A percentile compares a stretch with the other conserved stretches of the same genome.
Conservation (phyloP, 2,888 invertebrate species). For the Druceiella hillmani region DNA sequence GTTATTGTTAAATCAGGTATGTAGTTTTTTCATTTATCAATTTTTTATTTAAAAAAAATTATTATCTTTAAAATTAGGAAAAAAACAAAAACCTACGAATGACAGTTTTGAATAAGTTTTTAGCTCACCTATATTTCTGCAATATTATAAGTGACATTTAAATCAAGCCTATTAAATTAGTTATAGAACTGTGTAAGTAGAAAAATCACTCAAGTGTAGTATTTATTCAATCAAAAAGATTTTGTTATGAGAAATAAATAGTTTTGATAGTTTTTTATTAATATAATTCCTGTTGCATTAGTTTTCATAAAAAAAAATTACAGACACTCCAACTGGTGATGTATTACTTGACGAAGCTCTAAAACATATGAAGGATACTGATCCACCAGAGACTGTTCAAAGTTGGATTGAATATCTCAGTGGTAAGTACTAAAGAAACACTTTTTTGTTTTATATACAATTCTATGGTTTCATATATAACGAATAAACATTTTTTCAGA, state of each 20-base stretch:
- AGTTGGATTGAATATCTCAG: constrained; percentile 99
- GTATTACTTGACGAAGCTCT: constrained; percentile 91
- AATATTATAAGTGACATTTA: no score
- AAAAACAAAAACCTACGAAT: no score
- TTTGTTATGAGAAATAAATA: no score
- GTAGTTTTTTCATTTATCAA: constrained; percentile 13
- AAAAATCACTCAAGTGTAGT: no score
- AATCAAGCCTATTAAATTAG: no score
- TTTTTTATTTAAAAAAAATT: constrained; percentile 3
- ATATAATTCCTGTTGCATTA: not conserved
- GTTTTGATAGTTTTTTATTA: no score
- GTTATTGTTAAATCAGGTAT: constrained; percentile 50
- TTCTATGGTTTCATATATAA: no score
- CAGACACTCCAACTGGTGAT: constrained; percentile 94
- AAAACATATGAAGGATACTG: constrained; percentile 97
- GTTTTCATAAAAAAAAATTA: constrained; percentile 50
- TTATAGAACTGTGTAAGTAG: no score
- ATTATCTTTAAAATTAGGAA: constrained; percentile 9
- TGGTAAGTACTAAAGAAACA: constrained; percentile 65
- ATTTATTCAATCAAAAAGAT: not conserved
- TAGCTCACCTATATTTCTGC: no score
- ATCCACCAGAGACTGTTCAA: constrained; percentile 95
- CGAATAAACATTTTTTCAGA: no score
- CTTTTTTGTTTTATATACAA: no score
- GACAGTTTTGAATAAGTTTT: no score